Base-by-base conservation (phyloP, 30 jellyfish, hydroid and myxozoan genomes). In the Thelohanellus kitauei region DNA sequence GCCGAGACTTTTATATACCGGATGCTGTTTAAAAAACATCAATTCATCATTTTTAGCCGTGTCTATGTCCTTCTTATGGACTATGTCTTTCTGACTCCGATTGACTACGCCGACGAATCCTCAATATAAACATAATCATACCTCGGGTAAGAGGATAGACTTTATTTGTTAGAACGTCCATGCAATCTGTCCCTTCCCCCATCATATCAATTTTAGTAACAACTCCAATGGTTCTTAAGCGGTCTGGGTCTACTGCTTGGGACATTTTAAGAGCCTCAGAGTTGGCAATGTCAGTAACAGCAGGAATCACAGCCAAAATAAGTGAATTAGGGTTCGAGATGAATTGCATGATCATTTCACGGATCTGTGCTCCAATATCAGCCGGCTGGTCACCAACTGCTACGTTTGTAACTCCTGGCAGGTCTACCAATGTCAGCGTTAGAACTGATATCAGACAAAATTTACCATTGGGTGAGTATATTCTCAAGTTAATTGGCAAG, bases 351-450 rank as follows among this genome's bases (percentile, higher is more conserved):
- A 68, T 73, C 90, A 68, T 68, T 20, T 68, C 90, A 16, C 64
- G 50, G 11, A 68, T 68, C 31, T 68, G 90, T 2, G 37, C 57
- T 43, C 60, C 90, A 47, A 68, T 68, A 25, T 68, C 90, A 2
- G 61, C 50, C 1, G 90, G 90, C 23, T 68, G 90, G 15, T 85
- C 90, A 14, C 85, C 86, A 45, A 68, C 66, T 4, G 90, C 90
- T n/a, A n/a, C n/a, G n/a, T n/a, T n/a, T n/a, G n/a, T n/a, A n/a
- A n/a, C n/a, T n/a, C n/a, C n/a, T n/a, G n/a, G n/a, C n/a, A n/a
- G n/a, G n/a, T n/a, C n/a, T n/a, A n/a, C n/a, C n/a, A n/a, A n/a
- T n/a, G n/a, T n/a, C n/a, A n/a, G n/a, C n/a, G n/a, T n/a, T n/a
- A n/a, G n/a, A n/a, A n/a, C n/a, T n/a, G n/a, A n/a, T n/a, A n/a